A percentile compares a stretch with the other conserved stretches of the same genome.
phyloP scores from a whole-genome alignment of 2,888 invertebrate genomes.

The Synanthedon vespiformis region DNA sequence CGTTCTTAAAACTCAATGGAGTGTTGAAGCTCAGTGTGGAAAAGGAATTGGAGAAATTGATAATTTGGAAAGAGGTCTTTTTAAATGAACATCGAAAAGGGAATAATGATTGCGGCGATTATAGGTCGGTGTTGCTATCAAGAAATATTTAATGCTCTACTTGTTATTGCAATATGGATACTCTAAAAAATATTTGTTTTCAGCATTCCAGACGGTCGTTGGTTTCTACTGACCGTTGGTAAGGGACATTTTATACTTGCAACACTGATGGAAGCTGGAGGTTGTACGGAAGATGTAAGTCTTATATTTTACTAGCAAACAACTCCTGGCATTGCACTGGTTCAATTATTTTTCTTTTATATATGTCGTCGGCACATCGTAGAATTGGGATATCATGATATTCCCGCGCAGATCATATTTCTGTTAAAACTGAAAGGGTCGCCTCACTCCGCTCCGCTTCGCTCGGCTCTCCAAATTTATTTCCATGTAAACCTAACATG shows the following conservation, averaged over 20 bases:
- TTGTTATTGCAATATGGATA: neutral
- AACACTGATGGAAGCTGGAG: slow-evolving; percentile 82
- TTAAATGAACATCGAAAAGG: slow-evolving; percentile 56
- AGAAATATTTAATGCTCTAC: neutral
- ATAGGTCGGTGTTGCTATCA: slow-evolving; percentile 25
- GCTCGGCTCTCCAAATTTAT: no score
- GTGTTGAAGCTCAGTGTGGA: slow-evolving; percentile 76
- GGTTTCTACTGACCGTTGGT: slow-evolving; percentile 81
- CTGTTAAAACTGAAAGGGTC: no score
- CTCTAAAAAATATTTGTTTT: slow-evolving; percentile 8
- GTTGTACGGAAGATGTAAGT: slow-evolving; percentile 75
- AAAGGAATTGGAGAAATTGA: slow-evolving; percentile 77
- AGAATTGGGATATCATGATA: no score
- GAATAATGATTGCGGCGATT: slow-evolving; percentile 30
- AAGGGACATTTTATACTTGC: slow-evolving; percentile 77
- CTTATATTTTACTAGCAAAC: neutral
- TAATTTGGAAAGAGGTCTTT: slow-evolving; percentile 83
- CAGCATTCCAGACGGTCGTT: slow-evolving; percentile 73
- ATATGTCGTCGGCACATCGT: no score
- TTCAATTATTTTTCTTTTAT: no score
- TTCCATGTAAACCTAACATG: no score
- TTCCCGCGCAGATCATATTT: no score
- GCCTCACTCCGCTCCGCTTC: no score
- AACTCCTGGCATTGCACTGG: neutral
- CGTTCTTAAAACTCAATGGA: slow-evolving; percentile 81